Evolutionary conservation across 1,140 invertebrate genomes (phyloP).

Genomic region (Chironomus striatipennis): DNA sequence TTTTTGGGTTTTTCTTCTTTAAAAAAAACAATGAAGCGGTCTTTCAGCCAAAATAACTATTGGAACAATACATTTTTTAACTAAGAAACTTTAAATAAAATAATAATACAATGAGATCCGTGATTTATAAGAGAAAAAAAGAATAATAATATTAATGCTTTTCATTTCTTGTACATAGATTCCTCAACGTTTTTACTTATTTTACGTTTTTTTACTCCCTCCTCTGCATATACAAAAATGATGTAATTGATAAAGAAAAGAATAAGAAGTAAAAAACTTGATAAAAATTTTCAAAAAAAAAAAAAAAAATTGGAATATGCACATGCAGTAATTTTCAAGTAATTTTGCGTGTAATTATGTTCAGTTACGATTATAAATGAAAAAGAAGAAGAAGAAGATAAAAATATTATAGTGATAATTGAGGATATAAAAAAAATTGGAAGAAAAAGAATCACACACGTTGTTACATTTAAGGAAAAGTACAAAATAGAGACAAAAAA

Average conservation of each 20-base stretch:
- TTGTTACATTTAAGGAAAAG: neutral
- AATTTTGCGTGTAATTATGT: neutral
- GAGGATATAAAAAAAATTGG: conserved; percentile 7
- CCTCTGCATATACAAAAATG: no score
- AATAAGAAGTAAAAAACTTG: no score
- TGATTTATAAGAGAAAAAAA: neutral
- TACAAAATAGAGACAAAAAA: conserved; percentile 5
- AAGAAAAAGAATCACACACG: neutral
- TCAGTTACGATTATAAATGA: neutral
- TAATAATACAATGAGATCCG: neutral
- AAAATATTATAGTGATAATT: neutral
- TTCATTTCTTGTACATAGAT: neutral
- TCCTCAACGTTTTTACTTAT: neutral
- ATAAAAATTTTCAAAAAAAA: no score
- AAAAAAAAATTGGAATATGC: neutral
- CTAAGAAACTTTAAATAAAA: neutral
- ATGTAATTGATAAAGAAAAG: no score
- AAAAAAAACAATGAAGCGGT: neutral
- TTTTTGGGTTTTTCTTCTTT: neutral
- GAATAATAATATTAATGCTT: neutral
- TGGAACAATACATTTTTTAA: conserved; percentile 8
- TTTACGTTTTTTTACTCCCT: neutral
- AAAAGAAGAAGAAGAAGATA: neutral
- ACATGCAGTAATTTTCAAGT: neutral
- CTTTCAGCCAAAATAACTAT: conserved; percentile 10